Percentiles rank a stretch among this genome's conserved stretches.
phyloP scores from a whole-genome alignment of 2,888 invertebrate species.

The Chalcosyrphus nemorum region DNA sequence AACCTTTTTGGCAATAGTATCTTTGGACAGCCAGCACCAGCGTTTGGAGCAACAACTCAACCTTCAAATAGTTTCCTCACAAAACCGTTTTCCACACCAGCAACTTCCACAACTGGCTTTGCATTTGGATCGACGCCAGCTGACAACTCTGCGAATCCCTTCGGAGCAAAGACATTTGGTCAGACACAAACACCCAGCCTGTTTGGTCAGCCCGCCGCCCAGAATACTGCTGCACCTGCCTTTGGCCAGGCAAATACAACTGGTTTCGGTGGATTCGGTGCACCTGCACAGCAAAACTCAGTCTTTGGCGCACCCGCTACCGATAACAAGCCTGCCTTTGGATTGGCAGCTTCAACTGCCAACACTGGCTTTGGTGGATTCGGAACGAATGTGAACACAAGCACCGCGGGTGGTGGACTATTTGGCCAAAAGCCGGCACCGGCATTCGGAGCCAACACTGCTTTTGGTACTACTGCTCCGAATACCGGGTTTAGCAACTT shows the following conservation, averaged over 20 bases:
- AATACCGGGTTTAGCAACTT: constrained; percentile 79
- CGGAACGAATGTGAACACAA: constrained; percentile 78
- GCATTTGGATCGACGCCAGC: constrained; percentile 77
- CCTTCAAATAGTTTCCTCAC: constrained; percentile 86
- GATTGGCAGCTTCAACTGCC: constrained; percentile 76
- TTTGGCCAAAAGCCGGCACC: constrained; percentile 80
- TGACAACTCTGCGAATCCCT: constrained; percentile 79
- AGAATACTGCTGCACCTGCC: constrained; percentile 83
- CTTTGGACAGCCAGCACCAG: constrained; percentile 82
- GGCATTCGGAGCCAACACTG: constrained; percentile 81
- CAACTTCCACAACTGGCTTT: constrained; percentile 80
- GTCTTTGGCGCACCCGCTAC: constrained; percentile 81
- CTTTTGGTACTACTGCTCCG: constrained; percentile 79
- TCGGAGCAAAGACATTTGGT: constrained; percentile 81
- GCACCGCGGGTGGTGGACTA: constrained; percentile 81
- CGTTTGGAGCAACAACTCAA: constrained; percentile 83
- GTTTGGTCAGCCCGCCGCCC: constrained; percentile 84
- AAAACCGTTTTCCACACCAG: constrained; percentile 84
- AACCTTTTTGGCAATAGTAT: constrained; percentile 83
- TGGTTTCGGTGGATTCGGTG: constrained; percentile 82
- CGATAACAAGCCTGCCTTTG: constrained; percentile 79
- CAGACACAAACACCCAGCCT: constrained; percentile 83
- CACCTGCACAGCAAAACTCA: constrained; percentile 76
- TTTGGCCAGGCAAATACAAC: constrained; percentile 78
- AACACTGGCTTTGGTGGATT: constrained; percentile 81